A percentile compares a stretch with the other conserved stretches of the same genome.
Evolutionary conservation across 1,140 invertebrate genomes (phyloP).

Genomic region (Euwallacea fornicatus): DNA sequence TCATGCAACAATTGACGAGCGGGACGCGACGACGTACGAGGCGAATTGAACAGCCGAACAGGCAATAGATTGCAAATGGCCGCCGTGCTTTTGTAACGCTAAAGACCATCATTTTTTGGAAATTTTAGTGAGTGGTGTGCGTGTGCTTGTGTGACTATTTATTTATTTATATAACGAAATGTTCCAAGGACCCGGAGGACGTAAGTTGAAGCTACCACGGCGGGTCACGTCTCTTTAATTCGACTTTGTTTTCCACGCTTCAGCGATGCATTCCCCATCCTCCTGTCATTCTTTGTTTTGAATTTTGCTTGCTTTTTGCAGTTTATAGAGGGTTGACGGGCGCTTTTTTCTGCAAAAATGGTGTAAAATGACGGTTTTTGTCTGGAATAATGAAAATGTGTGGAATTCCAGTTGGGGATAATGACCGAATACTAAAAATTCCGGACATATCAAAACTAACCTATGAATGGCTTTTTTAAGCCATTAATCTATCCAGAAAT

Average conservation of each 20-base stretch:
- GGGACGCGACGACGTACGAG: too few relatives aligned
- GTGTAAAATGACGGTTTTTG: too few relatives aligned
- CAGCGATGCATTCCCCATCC: constrained; percentile 15
- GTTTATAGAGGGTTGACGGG: constrained; percentile 2
- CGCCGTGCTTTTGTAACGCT: constrained; percentile 49
- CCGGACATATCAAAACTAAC: constrained; percentile 18
- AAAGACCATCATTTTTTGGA: constrained; percentile 46
- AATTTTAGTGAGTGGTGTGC: constrained; percentile 47
- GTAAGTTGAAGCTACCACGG: constrained; percentile 45
- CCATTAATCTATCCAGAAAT: constrained; percentile 18
- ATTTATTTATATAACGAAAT: constrained; percentile 41
- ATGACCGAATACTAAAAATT: not conserved
- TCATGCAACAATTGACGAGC: not conserved
- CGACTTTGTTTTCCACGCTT: constrained; percentile 29
- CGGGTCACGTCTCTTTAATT: too few relatives aligned
- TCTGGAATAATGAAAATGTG: too few relatives aligned
- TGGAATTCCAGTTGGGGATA: too few relatives aligned
- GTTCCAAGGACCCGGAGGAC: constrained; percentile 51
- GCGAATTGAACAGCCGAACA: constrained; percentile 4
- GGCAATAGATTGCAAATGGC: constrained; percentile 51
- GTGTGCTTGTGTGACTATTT: constrained; percentile 49
- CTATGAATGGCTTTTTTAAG: constrained; percentile 20
- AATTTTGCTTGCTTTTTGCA: constrained; percentile 15
- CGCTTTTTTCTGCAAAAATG: not conserved
- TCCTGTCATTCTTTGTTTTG: constrained; percentile 38